These are phyloP conservation scores for Sebastes itinus DNA, from an alignment of 2,797 vertebrate genomes.

Conservation along the genomic window DNA sequence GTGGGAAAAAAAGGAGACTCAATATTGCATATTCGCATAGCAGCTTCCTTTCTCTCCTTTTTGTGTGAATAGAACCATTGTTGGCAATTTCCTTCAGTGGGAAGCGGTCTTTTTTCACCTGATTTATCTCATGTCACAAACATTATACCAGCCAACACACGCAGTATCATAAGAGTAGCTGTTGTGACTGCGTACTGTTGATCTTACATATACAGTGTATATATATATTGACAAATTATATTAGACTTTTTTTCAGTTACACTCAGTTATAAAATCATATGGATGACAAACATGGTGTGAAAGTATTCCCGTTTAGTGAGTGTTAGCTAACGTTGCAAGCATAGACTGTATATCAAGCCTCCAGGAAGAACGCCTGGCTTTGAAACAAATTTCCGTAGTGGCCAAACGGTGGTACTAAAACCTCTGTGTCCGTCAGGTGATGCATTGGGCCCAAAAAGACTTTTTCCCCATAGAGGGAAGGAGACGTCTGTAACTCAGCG, in stretches of 20 bases:
- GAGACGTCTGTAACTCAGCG: too few relatives aligned
- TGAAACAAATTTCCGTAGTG: too few relatives aligned
- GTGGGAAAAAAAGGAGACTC: constrained; percentile 10
- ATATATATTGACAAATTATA: background rate
- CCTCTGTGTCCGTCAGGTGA: too few relatives aligned
- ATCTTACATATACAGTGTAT: background rate
- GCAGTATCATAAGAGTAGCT: background rate
- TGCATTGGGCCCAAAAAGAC: too few relatives aligned
- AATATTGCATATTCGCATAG: constrained; percentile 49
- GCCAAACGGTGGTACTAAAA: too few relatives aligned
- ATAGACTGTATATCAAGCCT: too few relatives aligned
- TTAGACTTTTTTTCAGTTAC: background rate
- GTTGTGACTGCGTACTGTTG: background rate
- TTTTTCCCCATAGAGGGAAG: too few relatives aligned
- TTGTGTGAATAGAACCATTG: constrained; percentile 24
- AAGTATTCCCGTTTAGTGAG: background rate
- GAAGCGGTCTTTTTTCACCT: background rate
- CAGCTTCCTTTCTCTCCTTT: background rate
- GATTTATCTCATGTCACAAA: constrained; percentile 7
- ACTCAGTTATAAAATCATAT: background rate
- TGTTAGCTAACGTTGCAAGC: too few relatives aligned
- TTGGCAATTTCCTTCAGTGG: background rate
- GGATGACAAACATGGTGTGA: background rate
- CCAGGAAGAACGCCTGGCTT: too few relatives aligned
- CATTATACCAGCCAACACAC: background rate